Conservation (phyloP, 2,888 invertebrate genomes). For the Heliconius sara region DNA sequence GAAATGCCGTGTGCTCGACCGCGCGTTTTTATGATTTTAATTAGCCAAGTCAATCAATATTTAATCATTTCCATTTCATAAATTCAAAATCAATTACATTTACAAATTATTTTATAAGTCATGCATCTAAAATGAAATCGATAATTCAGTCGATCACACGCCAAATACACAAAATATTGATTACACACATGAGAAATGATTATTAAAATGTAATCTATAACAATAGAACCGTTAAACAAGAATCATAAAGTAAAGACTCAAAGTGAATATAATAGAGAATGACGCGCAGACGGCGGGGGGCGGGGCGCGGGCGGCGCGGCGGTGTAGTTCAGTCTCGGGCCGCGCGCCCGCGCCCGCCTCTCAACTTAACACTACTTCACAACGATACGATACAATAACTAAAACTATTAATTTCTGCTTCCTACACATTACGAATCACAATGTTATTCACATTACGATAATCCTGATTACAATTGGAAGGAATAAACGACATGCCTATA, state of each 20-base stretch:
- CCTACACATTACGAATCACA: constrained; percentile 72
- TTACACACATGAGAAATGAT: constrained; percentile 77
- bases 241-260: constrained; percentile 63
- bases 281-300: constrained; percentile 70
- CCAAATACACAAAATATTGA: constrained; percentile 74
- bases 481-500: constrained; percentile 78
- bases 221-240: constrained; percentile 78
- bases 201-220: constrained; percentile 69
- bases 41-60: constrained; percentile 37
- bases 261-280: constrained; percentile 61
- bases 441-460: constrained; percentile 56
- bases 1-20: constrained; percentile 42
- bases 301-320: constrained; percentile 61
- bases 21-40: constrained; percentile 33
- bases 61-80: constrained; percentile 20
- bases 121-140: constrained; percentile 61
- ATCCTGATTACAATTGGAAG: constrained; percentile 74
- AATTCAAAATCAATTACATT: constrained; percentile 34
- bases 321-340: constrained; percentile 81
- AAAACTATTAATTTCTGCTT: constrained; percentile 78
- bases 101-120: constrained; percentile 43
- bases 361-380: constrained; percentile 80
- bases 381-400: constrained; percentile 81
- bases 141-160: constrained; percentile 70
- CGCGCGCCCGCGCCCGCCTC: constrained; percentile 71